Evolutionary conservation across 2,113 vertebrate species (phyloP).

Genomic region (Cyprinus carpio): DNA sequence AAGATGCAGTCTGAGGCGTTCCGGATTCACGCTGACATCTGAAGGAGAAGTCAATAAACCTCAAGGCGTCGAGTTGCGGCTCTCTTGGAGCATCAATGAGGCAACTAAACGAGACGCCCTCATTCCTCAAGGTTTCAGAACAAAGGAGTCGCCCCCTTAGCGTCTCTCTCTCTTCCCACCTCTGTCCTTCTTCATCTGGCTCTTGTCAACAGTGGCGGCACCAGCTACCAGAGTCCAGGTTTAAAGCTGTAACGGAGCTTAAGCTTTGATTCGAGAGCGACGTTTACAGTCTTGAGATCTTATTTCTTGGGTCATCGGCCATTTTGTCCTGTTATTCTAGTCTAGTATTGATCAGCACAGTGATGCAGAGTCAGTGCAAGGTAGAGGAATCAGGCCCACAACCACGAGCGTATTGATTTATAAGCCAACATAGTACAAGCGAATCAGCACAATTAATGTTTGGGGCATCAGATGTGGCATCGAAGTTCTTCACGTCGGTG

Average conservation of each 20-base stretch:
- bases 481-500: background rate
- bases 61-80: constrained; percentile 56
- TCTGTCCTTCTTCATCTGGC: constrained; percentile 53
- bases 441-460: constrained; percentile 23
- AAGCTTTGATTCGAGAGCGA: background rate
- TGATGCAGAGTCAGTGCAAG: constrained; percentile 17
- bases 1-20: constrained; percentile 54
- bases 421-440: background rate
- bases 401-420: background rate
- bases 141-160: constrained; percentile 5
- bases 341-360: constrained; percentile 19
- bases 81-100: constrained; percentile 35
- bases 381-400: background rate
- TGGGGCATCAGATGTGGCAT: constrained; percentile 8
- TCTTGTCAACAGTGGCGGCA: constrained; percentile 10
- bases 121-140: constrained; percentile 39
- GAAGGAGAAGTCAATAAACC: constrained; percentile 59
- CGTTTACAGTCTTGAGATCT: background rate
- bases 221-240: constrained; percentile 37
- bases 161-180: constrained; percentile 22
- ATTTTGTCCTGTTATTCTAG: constrained; percentile 20
- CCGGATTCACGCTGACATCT: constrained; percentile 69
- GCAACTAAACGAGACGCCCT: constrained; percentile 11
- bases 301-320: background rate
- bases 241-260: background rate